Evolutionary conservation across 1,140 invertebrate genomes (phyloP), one percentile per base, ranked within the genome.

Genomic region (Carcinoscorpius rotundicauda): DNA sequence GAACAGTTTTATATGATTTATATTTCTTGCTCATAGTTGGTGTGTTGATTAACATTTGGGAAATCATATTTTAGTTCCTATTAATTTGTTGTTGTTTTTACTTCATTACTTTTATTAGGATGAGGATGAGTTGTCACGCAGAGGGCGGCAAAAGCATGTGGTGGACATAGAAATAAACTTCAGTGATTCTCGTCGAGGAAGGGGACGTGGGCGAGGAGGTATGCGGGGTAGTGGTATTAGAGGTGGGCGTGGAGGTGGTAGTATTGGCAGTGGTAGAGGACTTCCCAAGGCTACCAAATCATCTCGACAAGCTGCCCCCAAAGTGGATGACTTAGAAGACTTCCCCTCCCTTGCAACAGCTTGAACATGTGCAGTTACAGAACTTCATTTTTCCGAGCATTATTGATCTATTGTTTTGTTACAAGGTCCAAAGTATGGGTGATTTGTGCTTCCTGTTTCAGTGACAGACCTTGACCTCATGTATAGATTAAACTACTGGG

Each of bases 281-380:
- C 48, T 59, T 63, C 58, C 55, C 49, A 60, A 57, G 64, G 72
- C 6, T 66, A 66, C 52, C 68, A 6, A n/a, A 3, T 8, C 6
- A 55, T 8, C 69, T 10, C 70, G 80, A 71, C 83, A 84, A 69
- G 79, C 85, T 68, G 91, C 91, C 74, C 93, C 93, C 48, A 93
- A 93, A 77, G 90, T 97, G 61, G 91, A 95, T 76, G 92, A 97
- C 79, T 92, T 92, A 80, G 86, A 88, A 75, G 92, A 94, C 80
- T 96, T 97, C 79, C 93, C 93, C 68, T 91, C 89, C 72, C 81
- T 94, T 75, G 87, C 87, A 76, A 67, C 72, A 48, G 70, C 69
- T 63, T 73, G 68, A 69, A 55, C 29, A 29, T 29, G 29, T 29
- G 29, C 29, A 29, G 29, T 29, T 29, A 29, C 29, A 29, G 29